These are phyloP conservation scores for Didymodactylos carnosus DNA, from an alignment of 2,888 invertebrate genomes.

Conservation along the genomic window DNA sequence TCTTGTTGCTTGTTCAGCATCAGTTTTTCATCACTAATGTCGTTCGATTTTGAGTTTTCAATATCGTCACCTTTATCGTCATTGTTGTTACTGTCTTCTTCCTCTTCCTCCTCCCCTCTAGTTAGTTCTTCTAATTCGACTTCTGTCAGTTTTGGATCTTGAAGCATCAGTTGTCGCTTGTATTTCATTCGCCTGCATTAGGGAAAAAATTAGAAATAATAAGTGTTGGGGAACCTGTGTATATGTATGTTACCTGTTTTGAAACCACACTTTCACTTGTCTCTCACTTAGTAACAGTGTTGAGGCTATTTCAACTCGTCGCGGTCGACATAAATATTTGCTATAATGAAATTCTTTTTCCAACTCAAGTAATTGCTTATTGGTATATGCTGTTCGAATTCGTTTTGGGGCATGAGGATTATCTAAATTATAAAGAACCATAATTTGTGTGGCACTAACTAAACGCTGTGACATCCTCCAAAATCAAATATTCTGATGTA, in stretches of 20 bases:
- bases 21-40: background rate
- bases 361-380: constrained; percentile 9
- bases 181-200: background rate
- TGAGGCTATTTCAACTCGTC: constrained; percentile 13
- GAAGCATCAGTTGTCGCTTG: background rate
- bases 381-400: constrained; percentile 13
- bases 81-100: background rate
- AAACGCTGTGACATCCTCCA: no score
- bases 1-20: background rate
- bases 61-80: background rate
- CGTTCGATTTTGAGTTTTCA: background rate
- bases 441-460: no score
- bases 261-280: constrained; percentile 13
- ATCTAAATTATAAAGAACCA: background rate
- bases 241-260: constrained; percentile 2
- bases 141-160: background rate
- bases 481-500: no score
- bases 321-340: constrained; percentile 12
- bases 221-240: background rate
- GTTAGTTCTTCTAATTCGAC: constrained; percentile 1
- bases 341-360: constrained; percentile 13
- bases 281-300: constrained; percentile 7
- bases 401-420: constrained; percentile 4
- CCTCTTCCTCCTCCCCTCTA: background rate
- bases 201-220: background rate